Evolutionary conservation across 2,888 invertebrate genomes (phyloP), one percentile per base, ranked within the genome.

Genomic region (Tetragnatha montana): DNA sequence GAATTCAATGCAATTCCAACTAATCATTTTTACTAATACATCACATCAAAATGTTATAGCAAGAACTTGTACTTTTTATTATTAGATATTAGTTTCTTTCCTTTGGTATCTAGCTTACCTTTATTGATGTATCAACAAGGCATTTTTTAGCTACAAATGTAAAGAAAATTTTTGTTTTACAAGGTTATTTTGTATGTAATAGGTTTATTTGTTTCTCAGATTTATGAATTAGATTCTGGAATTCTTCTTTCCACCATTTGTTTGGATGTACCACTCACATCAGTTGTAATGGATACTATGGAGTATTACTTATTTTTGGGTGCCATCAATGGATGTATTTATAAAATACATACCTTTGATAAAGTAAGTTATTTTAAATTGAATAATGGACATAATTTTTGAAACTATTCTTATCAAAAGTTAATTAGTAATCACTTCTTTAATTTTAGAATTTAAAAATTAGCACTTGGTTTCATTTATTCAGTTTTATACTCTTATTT

Each of bases 261-360:
- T 0, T 97, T 97, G 93, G 95, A 96, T 91, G 94, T 95, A 68
- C 95, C 95, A 6, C 93, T 98, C 17, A 95, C 95, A 6, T 94
- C 96, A 6, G 95, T 98, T 6, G 93, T 95, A 22, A 94, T 96
- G 92, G 96, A 97, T 94, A 93, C 95, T 0, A 93, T 95, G 82
- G 97, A 97, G 93, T 95, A 95, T 89, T 95, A 95, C 91, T 93
- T 97, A 10, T 97, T 96, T 94, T 95, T 97, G 51, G 98, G 98
- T 0, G 95, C 95, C 0, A 94, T 94, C 17, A 95, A 95, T 91
- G 98, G 98, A 0, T 94, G 95, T 75, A 96, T 98, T 84, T 95
- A 95, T 92, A 91, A 92, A 92, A 95, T 96, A 90, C 94, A 95
- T 93, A 94, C 97, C 47, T 95, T 95, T 84, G 95, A 95, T 92